Conservation (phyloP, 2,797 vertebrate genomes). For the Leucoraja ocellata region DNA sequence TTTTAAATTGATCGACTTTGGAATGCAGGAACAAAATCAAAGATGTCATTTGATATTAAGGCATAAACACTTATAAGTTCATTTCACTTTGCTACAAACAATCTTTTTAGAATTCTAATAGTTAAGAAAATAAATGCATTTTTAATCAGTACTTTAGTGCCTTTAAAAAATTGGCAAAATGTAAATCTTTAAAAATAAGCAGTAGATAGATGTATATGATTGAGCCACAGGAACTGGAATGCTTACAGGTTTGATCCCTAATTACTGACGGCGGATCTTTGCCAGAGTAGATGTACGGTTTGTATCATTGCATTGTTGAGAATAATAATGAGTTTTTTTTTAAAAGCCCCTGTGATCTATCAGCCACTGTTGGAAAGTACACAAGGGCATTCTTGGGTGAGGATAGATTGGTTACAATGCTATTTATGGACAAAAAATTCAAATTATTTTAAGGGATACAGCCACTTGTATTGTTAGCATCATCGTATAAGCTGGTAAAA, state of each 20-base stretch:
- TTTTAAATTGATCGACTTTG: background rate
- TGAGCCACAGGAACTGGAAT: background rate
- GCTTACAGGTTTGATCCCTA: background rate
- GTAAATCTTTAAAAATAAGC: too few relatives aligned
- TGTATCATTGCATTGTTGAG: too few relatives aligned
- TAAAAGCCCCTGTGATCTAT: background rate
- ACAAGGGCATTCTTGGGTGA: background rate
- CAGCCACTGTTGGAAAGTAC: background rate
- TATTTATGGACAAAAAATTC: background rate
- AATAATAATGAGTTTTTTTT: too few relatives aligned
- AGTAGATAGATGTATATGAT: background rate
- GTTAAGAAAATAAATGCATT: background rate
- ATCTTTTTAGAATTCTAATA: background rate
- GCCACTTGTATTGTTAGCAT: background rate
- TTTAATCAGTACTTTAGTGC: background rate
- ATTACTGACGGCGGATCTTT: background rate
- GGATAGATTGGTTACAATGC: background rate
- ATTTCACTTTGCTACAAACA: background rate
- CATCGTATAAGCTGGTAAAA: background rate
- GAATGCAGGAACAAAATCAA: background rate
- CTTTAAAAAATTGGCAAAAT: background rate
- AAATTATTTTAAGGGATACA: background rate
- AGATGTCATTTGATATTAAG: background rate
- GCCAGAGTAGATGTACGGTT: background rate
- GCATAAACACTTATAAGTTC: background rate